phyloP scores from a whole-genome alignment of 2,113 vertebrate genomes.

The Ondatra zibethicus region DNA sequence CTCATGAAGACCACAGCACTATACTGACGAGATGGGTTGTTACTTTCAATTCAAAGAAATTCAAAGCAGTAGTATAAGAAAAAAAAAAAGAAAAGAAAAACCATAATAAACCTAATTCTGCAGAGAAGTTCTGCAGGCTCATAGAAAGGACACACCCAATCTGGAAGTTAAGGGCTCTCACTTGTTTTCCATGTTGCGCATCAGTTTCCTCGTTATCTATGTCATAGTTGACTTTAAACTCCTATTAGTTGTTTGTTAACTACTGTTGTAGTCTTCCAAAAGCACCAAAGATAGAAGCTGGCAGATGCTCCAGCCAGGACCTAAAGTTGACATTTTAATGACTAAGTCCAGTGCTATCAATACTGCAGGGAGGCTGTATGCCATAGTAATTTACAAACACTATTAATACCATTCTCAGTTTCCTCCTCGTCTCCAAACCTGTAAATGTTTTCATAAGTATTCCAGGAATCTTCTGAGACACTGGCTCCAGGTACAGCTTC shows the following conservation, averaged over 20 bases:
- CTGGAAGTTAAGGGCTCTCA: neutral
- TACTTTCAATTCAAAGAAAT: neutral
- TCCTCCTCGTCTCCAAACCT: neutral
- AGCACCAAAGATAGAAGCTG: neutral
- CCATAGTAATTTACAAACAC: neutral
- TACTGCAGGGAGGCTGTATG: neutral
- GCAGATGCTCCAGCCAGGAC: neutral
- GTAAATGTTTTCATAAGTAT: neutral
- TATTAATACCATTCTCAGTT: neutral
- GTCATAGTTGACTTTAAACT: neutral
- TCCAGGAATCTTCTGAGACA: neutral
- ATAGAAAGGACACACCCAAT: neutral
- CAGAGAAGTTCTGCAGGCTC: neutral
- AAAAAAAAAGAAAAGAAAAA: neutral
- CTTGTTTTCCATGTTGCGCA: neutral
- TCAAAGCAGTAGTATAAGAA: neutral
- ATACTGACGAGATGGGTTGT: neutral
- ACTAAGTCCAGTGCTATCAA: neutral
- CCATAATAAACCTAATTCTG: too few species aligned
- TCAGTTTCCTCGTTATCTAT: neutral
- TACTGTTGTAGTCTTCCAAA: neutral
- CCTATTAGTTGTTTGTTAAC: neutral
- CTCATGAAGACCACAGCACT: neutral
- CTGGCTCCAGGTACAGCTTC: neutral
- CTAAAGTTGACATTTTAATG: neutral